Percentiles rank a stretch among this genome's conserved stretches.
Evolutionary conservation across 2,888 invertebrate genomes (phyloP).

Genomic region (Lottia gigantea): DNA sequence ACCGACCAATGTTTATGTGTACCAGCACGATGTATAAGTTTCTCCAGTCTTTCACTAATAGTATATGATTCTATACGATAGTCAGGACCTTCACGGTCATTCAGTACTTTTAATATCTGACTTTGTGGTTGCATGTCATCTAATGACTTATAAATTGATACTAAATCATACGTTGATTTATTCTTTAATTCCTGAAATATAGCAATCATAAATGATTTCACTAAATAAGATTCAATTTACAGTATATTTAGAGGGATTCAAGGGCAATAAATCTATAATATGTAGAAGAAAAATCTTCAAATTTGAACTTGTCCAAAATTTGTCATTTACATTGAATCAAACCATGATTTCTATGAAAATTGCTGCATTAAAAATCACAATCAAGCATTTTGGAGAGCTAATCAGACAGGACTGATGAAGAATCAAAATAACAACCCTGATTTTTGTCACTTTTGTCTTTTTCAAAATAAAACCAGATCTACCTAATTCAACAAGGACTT

Average conservation of each 20-base stretch:
- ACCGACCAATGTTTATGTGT: slow-evolving; percentile 73
- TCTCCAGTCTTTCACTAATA: slow-evolving; percentile 68
- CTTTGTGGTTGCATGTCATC: slow-evolving; percentile 83
- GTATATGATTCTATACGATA: slow-evolving; percentile 76
- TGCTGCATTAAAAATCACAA: no score
- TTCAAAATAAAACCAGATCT: no score
- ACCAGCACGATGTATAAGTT: slow-evolving; percentile 66
- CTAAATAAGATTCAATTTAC: no score
- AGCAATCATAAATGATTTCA: not conserved
- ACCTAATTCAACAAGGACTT: no score
- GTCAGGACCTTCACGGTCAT: slow-evolving; percentile 83
- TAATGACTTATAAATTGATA: slow-evolving; percentile 76
- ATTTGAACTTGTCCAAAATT: not conserved
- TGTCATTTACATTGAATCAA: no score
- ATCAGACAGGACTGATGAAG: no score
- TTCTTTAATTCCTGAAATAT: slow-evolving; percentile 72
- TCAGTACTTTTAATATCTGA: slow-evolving; percentile 85
- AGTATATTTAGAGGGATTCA: no score
- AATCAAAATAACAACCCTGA: no score
- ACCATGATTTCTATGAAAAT: no score
- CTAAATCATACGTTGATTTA: slow-evolving; percentile 80
- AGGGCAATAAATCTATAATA: not conserved
- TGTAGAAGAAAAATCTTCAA: not conserved
- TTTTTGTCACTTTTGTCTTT: no score
- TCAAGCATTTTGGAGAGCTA: no score